phyloP scores from a whole-genome alignment of 2,113 vertebrate genomes.

The Forbesichthys papilliferus region DNA sequence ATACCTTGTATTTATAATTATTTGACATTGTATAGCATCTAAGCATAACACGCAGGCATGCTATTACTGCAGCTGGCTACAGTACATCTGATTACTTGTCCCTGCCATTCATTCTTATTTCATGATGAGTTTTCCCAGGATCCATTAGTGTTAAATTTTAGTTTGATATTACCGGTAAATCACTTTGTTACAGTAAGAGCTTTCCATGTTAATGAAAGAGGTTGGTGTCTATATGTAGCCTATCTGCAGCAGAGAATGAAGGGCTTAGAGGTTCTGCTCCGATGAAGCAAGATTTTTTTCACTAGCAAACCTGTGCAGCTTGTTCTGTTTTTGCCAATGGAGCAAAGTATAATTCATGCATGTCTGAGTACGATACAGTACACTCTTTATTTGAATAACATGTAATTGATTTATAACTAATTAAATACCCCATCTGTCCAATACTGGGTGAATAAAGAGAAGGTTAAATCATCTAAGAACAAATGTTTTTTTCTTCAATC shows the following conservation, averaged over 20 bases:
- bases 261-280: constrained; percentile 44
- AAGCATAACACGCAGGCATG: background rate
- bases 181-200: constrained; percentile 6
- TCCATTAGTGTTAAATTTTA: constrained; percentile 18
- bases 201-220: constrained; percentile 30
- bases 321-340: constrained; percentile 13
- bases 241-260: constrained; percentile 25
- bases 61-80: background rate
- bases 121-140: background rate
- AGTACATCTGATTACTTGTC: constrained; percentile 8
- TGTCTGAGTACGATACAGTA: constrained; percentile 40
- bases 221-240: background rate
- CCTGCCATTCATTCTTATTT: constrained; percentile 10
- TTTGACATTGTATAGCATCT: too few relatives aligned
- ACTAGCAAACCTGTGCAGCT: background rate
- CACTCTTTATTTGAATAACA: constrained; percentile 28
- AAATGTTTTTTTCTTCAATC: constrained; percentile 55
- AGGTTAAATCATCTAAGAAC: constrained; percentile 53
- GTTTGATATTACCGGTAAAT: constrained; percentile 12
- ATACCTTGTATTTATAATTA: too few relatives aligned
- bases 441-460: constrained; percentile 48
- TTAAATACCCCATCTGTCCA: constrained; percentile 37
- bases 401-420: constrained; percentile 61
- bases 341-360: constrained; percentile 33
- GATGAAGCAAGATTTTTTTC: constrained; percentile 37